Conservation (phyloP, 2,113 vertebrate genomes). For the Hepsetus odoe region DNA sequence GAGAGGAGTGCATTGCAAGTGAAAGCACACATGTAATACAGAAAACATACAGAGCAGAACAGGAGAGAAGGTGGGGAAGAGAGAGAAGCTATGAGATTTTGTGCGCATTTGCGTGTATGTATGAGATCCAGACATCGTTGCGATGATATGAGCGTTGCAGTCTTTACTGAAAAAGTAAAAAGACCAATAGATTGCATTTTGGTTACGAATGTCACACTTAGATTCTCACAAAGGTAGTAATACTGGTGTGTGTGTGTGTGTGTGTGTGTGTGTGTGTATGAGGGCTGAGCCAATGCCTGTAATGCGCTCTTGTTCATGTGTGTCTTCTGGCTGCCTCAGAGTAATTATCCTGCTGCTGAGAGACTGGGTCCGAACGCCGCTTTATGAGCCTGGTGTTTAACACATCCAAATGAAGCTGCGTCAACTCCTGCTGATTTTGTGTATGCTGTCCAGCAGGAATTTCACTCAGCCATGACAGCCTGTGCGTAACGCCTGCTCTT, state of each 20-base stretch:
- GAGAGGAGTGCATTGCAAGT: slow-evolving; percentile 53
- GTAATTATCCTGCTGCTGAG: slow-evolving; percentile 77
- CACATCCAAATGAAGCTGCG: slow-evolving; percentile 65
- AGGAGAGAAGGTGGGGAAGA: background rate
- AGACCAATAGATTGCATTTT: no score
- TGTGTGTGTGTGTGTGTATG: slow-evolving; percentile 10
- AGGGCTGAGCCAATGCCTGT: slow-evolving; percentile 45
- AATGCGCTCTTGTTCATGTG: slow-evolving; percentile 62
- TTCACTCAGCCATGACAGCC: slow-evolving; percentile 36
- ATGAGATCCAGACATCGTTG: background rate
- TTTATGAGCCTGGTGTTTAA: slow-evolving; percentile 73
- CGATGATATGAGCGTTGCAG: background rate
- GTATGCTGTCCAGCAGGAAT: slow-evolving; percentile 44
- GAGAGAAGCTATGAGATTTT: background rate
- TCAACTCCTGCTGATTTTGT: slow-evolving; percentile 61
- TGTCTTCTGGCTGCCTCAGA: slow-evolving; percentile 73
- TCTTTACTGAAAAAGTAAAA: no score
- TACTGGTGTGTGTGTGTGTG: background rate
- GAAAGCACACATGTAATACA: background rate
- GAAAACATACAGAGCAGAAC: slow-evolving; percentile 14
- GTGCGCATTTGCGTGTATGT: background rate
- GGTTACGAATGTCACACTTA: background rate
- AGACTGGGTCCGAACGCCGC: slow-evolving; percentile 65
- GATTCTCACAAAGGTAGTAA: background rate
- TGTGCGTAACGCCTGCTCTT: background rate